A percentile compares a stretch with the other conserved stretches of the same genome.
Conservation (phyloP, 2,888 invertebrate genomes). For the Teleiodes luculella region DNA sequence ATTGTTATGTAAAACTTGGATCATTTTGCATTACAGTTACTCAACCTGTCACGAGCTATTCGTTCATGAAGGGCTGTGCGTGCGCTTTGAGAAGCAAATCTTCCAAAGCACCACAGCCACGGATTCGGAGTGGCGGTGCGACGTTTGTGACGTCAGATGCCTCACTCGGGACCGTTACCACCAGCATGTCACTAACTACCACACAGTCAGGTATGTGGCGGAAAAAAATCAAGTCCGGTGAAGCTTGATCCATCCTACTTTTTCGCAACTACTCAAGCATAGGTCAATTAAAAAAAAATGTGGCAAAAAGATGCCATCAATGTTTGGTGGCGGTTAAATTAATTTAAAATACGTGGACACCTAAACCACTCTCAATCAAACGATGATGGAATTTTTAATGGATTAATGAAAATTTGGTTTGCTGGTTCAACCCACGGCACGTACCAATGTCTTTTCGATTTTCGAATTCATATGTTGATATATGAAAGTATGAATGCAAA, state of each 20-base stretch:
- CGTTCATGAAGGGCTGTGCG: conserved; percentile 24
- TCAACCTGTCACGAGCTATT: conserved; percentile 27
- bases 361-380: no score
- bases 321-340: no score
- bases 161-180: background rate
- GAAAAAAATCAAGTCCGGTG: background rate
- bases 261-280: background rate
- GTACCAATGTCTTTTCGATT: no score
- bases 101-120: background rate
- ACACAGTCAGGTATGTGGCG: background rate
- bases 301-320: no score
- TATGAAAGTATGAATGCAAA: no score
- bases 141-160: conserved; percentile 21
- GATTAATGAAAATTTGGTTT: no score
- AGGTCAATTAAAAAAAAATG: no score
- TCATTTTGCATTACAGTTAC: conserved; percentile 11
- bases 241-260: background rate
- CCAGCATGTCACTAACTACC: conserved; percentile 23
- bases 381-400: no score
- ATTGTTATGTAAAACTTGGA: no score
- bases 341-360: no score
- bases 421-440: no score
- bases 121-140: conserved; percentile 15
- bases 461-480: no score
- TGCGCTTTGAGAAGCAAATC: conserved; percentile 8